Conservation (phyloP, 2,113 vertebrate species). For the Petrocephalus zakoni region DNA sequence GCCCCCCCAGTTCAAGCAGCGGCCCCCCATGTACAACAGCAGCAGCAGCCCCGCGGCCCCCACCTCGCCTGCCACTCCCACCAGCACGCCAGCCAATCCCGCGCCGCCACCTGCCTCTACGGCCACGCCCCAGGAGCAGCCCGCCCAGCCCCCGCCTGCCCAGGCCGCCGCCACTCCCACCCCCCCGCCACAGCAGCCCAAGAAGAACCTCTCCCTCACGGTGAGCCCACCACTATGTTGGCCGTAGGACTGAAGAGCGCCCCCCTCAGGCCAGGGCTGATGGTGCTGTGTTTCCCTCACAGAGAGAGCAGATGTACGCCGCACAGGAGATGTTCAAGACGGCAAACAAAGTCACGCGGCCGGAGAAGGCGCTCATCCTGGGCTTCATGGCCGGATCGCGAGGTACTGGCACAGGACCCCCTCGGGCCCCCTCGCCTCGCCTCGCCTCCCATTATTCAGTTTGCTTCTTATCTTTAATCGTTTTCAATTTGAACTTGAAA, state of each 20-base stretch:
- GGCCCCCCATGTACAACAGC: slow-evolving; percentile 91
- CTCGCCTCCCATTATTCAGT: too few species aligned
- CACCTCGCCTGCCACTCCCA: slow-evolving; percentile 72
- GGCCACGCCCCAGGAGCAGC: slow-evolving; percentile 69
- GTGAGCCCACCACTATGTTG: slow-evolving; percentile 51
- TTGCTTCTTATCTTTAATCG: neutral
- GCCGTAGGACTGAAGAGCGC: neutral
- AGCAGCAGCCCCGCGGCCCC: slow-evolving; percentile 67
- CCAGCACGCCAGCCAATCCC: slow-evolving; percentile 75
- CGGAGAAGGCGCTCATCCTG: slow-evolving; percentile 95
- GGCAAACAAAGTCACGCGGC: slow-evolving; percentile 94
- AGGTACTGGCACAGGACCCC: slow-evolving; percentile 68
- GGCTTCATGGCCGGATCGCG: slow-evolving; percentile 98
- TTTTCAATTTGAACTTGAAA: neutral
- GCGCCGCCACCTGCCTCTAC: slow-evolving; percentile 64
- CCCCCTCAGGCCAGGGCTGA: neutral
- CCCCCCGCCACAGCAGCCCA: slow-evolving; percentile 64
- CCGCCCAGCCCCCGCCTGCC: slow-evolving; percentile 61
- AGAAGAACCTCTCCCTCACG: slow-evolving; percentile 88
- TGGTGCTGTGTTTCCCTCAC: slow-evolving; percentile 25
- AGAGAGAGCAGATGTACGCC: slow-evolving; percentile 95
- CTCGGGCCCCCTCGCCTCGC: neutral
- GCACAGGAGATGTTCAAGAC: slow-evolving; percentile 99
- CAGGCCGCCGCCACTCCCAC: slow-evolving; percentile 55
- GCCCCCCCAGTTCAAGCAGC: slow-evolving; percentile 87